A percentile compares a stretch with the other conserved stretches of the same genome.
Evolutionary conservation across 64 coral and sea anemone species (phyloP).

Genomic region (Montipora sp.): DNA sequence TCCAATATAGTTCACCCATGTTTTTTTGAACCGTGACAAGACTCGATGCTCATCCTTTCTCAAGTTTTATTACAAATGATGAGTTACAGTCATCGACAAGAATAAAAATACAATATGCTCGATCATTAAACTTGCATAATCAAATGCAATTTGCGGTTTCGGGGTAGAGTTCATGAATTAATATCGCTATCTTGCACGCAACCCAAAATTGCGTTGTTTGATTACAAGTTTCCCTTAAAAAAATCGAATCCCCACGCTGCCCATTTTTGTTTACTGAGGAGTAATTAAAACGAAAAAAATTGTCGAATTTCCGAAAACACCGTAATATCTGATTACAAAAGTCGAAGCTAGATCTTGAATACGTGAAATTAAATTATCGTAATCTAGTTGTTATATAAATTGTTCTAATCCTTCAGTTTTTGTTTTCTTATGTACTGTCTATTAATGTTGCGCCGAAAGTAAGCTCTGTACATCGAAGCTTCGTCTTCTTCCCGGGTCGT

Average conservation of each 20-base stretch:
- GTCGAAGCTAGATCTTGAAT: neutral
- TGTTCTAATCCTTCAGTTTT: slow-evolving; percentile 32
- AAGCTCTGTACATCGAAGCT: slow-evolving; percentile 46
- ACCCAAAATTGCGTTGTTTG: slow-evolving; percentile 30
- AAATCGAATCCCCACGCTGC: neutral
- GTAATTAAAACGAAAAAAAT: neutral
- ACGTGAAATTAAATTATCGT: slow-evolving; percentile 53
- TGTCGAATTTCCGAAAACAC: neutral
- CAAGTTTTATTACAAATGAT: slow-evolving; percentile 28
- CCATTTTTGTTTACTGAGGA: neutral
- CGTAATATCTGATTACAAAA: neutral
- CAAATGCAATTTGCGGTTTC: slow-evolving; percentile 59
- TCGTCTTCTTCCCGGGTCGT: slow-evolving; percentile 18
- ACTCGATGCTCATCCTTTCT: neutral
- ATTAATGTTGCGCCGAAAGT: slow-evolving; percentile 16
- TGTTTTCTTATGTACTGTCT: slow-evolving; percentile 9
- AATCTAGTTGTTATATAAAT: slow-evolving; percentile 52
- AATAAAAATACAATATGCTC: slow-evolving; percentile 48
- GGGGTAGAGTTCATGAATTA: slow-evolving; percentile 26
- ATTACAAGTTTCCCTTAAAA: neutral
- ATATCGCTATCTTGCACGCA: slow-evolving; percentile 41
- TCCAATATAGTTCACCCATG: slow-evolving; percentile 14
- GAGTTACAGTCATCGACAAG: slow-evolving; percentile 12
- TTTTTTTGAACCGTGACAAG: slow-evolving; percentile 18
- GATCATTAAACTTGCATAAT: slow-evolving; percentile 60